These are phyloP conservation scores for Aviceda subcristata DNA, from an alignment of 2,113 vertebrate genomes.

Conservation along the genomic window DNA sequence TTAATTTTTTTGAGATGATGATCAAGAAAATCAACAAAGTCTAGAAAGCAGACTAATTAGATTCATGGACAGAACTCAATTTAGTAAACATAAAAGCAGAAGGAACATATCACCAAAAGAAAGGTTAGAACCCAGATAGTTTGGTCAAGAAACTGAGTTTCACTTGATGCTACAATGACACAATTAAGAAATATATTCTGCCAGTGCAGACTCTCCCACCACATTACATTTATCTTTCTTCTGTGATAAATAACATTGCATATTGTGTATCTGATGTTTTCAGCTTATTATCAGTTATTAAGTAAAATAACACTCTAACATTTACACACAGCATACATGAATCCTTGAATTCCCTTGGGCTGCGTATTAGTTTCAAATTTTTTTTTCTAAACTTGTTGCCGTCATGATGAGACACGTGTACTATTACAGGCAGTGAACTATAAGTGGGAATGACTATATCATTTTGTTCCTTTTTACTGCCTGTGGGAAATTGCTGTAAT, in stretches of 20 bases:
- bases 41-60: background rate
- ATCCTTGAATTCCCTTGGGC: background rate
- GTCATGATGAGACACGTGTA: background rate
- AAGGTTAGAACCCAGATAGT: background rate
- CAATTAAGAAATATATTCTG: background rate
- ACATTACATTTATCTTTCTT: background rate
- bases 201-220: background rate
- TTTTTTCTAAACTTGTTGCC: background rate
- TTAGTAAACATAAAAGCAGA: background rate
- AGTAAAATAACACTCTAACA: background rate
- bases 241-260: background rate
- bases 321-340: background rate
- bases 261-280: background rate
- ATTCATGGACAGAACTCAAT: background rate
- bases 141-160: background rate
- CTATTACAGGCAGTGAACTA: background rate
- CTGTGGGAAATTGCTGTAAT: background rate
- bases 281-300: background rate
- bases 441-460: background rate
- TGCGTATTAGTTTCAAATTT: background rate
- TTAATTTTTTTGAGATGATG: background rate
- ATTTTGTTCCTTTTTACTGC: background rate
- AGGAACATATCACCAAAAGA: background rate
- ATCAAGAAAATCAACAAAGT: background rate
- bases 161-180: background rate